Evolutionary conservation across 2,888 invertebrate genomes (phyloP), one percentile per base, ranked within the genome.

Genomic region (Brachyptera risi): DNA sequence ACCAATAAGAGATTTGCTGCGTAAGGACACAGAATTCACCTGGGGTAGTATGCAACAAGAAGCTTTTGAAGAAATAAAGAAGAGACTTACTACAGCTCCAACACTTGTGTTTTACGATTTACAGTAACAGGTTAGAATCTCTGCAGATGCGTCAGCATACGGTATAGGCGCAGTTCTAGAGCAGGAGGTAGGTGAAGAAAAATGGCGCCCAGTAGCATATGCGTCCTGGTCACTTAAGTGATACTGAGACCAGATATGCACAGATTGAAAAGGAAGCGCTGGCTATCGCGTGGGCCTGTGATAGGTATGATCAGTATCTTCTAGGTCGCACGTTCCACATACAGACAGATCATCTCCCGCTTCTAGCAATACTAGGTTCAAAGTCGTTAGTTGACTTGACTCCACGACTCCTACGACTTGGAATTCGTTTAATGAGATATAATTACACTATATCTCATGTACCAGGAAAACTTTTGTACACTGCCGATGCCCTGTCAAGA

Each of bases 301-400:
- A 74, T 56, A 67, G 68, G 60, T 71, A 74, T 56, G 59, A 67
- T 50, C 69, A 74, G 31, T 74, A 68, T 60, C 54, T 74, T 13
- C 63, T 66, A 7, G 73, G 72, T 5, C 66, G 65, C 24, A 37
- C 66, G 24, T 67, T 75, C 40, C 58, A 51, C 17, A 58, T 74
- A 1, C 67, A 69, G 64, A 75, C 74, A 0, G 73, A 75, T 62
- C 73, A 74, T 65, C 73, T 72, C 60, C 74, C 73, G 1, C 63
- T 74, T 3, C 56, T 73, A 1, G 63, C 71, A 17, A 60, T 75
- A 2, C 51, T 75, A 11, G 66, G 69, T 56, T 68, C 68, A 1
- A 74, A 74, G 63, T 63, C 68, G 17, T 61, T 74, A 68, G 68
- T 51, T 71, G 72, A 44, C 9, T 62, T 75, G 4, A 69, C 73